phyloP scores from a whole-genome alignment of 2,113 vertebrate species.

The Sorex araneus region DNA sequence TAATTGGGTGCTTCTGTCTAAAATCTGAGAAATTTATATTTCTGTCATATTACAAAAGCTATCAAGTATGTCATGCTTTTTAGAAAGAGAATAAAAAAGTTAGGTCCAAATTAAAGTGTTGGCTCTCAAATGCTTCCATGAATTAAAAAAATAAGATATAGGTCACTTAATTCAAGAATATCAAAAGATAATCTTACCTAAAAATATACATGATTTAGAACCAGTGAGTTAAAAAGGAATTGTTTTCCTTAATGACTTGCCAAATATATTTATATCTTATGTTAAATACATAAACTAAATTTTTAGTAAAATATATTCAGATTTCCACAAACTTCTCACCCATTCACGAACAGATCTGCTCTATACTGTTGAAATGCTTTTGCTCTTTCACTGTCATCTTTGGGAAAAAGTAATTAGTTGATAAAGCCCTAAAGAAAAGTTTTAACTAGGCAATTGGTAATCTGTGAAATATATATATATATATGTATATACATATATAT shows the following conservation, averaged over 20 bases:
- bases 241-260: neutral
- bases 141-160: conserved; percentile 71
- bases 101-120: conserved; percentile 53
- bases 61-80: neutral
- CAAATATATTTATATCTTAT: conserved; percentile 72
- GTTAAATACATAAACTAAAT: conserved; percentile 41
- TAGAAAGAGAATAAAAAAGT: conserved; percentile 64
- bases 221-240: neutral
- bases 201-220: conserved; percentile 63
- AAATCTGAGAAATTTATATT: conserved; percentile 36
- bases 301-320: neutral
- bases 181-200: conserved; percentile 72
- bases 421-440: conserved; percentile 43
- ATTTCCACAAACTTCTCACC: conserved; percentile 44
- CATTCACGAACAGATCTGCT: conserved; percentile 13
- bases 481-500: neutral
- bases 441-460: conserved; percentile 60
- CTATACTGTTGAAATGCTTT: neutral
- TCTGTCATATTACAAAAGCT: neutral
- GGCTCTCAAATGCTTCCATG: conserved; percentile 72
- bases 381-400: conserved; percentile 8
- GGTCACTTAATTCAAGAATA: conserved; percentile 60
- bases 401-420: neutral
- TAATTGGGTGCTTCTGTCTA: neutral
- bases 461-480: neutral